Evolutionary conservation across 2,888 invertebrate genomes (phyloP).

Genomic region (Sphecodes monilicornis): DNA sequence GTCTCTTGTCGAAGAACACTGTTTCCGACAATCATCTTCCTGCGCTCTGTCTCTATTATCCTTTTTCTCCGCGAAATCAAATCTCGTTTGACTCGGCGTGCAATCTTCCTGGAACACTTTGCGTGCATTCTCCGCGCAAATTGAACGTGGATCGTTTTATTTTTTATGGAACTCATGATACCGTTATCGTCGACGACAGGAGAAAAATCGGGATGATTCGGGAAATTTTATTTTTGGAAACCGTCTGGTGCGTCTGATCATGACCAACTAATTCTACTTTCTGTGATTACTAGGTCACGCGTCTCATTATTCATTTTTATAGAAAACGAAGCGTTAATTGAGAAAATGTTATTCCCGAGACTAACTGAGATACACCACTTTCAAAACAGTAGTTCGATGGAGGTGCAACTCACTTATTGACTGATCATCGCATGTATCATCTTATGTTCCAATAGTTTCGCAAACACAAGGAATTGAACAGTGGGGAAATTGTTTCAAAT

Average conservation of each 20-base stretch:
- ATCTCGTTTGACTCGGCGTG: constrained; percentile 4
- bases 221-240: not conserved
- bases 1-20: not conserved
- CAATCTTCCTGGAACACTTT: not conserved
- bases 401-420: no score
- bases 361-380: no score
- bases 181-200: not conserved
- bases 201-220: not conserved
- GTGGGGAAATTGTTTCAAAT: no score
- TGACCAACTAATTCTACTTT: not conserved
- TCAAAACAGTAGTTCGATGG: no score
- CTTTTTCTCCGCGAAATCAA: not conserved
- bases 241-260: not conserved
- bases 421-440: no score
- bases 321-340: no score
- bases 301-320: no score
- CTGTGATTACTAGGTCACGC: no score
- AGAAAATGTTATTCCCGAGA: no score
- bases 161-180: not conserved
- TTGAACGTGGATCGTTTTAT: not conserved
- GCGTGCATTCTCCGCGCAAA: not conserved
- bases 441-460: no score
- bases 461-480: no score
- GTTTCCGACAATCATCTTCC: not conserved
- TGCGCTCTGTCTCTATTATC: not conserved